Percentiles rank a stretch among this genome's conserved stretches.
Evolutionary conservation across 2,888 invertebrate species (phyloP).

Genomic region (Podotricha telesiphe): DNA sequence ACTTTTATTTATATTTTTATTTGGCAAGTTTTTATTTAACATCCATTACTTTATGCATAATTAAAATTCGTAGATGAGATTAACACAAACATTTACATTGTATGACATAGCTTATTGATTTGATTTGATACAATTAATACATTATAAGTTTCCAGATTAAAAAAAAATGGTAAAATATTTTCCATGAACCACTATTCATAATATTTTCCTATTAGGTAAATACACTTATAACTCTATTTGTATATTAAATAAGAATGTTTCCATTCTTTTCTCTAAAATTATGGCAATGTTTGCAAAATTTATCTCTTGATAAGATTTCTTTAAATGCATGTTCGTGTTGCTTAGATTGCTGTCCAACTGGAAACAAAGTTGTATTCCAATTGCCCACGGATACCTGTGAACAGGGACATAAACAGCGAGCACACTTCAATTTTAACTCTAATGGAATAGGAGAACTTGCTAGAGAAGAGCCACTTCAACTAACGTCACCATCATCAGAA

Average conservation of each 20-base stretch:
- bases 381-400: conserved; percentile 71
- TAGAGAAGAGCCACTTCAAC: conserved; percentile 70
- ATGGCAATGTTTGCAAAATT: not conserved
- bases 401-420: conserved; percentile 70
- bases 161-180: not conserved
- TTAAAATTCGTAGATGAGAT: not conserved
- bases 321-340: conserved; percentile 52
- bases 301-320: not conserved
- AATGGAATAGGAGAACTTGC: conserved; percentile 72
- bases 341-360: conserved; percentile 80
- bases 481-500: conserved; percentile 58
- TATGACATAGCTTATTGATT: not conserved
- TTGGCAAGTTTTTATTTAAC: not conserved
- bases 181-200: not conserved
- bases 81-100: not conserved
- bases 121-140: not conserved
- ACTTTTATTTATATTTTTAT: not conserved
- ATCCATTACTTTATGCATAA: not conserved
- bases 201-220: not conserved
- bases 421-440: conserved; percentile 71
- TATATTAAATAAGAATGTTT: not conserved
- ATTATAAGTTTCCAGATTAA: not conserved
- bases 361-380: conserved; percentile 78
- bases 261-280: not conserved
- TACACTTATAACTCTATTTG: not conserved